Evolutionary conservation across 2,888 invertebrate genomes (phyloP).

Genomic region (Metacarcinus magister): DNA sequence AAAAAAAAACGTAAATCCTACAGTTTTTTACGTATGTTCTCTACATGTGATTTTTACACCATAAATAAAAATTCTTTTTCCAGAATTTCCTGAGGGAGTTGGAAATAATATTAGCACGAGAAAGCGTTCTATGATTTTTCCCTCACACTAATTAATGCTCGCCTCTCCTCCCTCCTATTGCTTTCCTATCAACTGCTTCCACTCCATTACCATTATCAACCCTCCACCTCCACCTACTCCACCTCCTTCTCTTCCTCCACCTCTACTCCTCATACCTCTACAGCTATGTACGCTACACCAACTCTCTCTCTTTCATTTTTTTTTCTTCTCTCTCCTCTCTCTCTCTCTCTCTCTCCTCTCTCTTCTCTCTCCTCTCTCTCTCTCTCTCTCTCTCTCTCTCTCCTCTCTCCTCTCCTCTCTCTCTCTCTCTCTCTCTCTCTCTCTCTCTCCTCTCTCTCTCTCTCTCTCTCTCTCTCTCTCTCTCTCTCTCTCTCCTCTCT

Average conservation of each 20-base stretch:
- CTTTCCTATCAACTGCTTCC: slow-evolving; percentile 13
- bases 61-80: neutral
- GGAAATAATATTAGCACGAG: neutral
- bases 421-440: no score
- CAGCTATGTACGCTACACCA: neutral
- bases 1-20: neutral
- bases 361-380: no score
- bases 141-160: slow-evolving; percentile 12
- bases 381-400: no score
- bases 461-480: no score
- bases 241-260: no score
- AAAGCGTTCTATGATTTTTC: slow-evolving; percentile 13
- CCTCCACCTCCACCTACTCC: neutral
- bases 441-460: no score
- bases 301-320: neutral
- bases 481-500: no score
- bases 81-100: neutral
- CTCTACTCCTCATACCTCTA: no score
- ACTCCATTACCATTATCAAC: neutral
- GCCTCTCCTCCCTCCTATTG: slow-evolving; percentile 26
- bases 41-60: neutral
- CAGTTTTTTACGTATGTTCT: neutral
- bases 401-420: no score
- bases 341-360: no score
- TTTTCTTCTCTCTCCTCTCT: no score